Evolutionary conservation across 2,888 invertebrate species (phyloP), one percentile per base, ranked within the genome.

Genomic region (Agonopterix arenella): DNA sequence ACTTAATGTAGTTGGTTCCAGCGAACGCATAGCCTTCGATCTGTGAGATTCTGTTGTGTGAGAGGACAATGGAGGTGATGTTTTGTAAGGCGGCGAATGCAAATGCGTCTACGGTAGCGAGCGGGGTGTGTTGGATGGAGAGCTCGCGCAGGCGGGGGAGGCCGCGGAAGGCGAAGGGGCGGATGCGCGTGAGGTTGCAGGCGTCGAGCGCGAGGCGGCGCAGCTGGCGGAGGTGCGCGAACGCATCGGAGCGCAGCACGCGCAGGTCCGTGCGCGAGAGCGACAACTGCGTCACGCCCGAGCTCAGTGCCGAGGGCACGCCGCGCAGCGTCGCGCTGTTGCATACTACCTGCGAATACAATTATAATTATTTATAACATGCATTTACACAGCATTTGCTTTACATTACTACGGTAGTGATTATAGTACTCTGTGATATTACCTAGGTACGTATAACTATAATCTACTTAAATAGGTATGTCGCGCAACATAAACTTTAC

Each of bases 91-190:
- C 94, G 43, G 96, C 94, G 71, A 98, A 96, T 10, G 97, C 94
- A 69, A 95, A 95, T 49, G 94, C 93, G 41, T 96, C 93, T 50
- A 97, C 93, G 36, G 93, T 93, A 47, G 93, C 90, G 48, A 98
- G 85, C 2, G 95, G 95, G 9, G 97, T 97, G 65, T 96, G 93
- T 70, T 96, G 96, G 59, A 98, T 95, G 61, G 95, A 94, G 42
- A 96, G 91, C 69, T 93, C 95, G 67, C 91, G 91, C 7, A 98
- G 91, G 10, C 94, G 91, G 4, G 93, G 93, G 49, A 97, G 81
- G 8, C 96, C 96, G 36, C 95, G 93, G 80, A 98, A 97, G 48
- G 97, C 95, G 76, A 96, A 96, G 47, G 95, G 94, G 64, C 95
- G 78, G 62, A 97, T 94, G 55, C 92, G 90, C 47, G 94, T 92